These are phyloP conservation scores for Stomorhina lunata DNA, from an alignment of 2,888 invertebrate species.

Conservation along the genomic window DNA sequence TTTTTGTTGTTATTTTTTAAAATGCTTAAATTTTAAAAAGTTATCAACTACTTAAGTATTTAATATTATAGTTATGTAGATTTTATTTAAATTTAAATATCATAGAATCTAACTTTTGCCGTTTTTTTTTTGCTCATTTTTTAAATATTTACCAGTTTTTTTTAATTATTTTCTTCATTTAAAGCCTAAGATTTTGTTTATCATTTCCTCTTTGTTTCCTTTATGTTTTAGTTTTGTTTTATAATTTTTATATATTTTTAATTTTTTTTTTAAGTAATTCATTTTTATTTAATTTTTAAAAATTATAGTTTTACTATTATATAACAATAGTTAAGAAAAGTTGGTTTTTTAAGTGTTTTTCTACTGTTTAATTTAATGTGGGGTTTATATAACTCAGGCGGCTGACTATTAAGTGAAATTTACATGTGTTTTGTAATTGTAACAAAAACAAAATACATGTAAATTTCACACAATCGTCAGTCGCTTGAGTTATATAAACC, in stretches of 20 bases:
- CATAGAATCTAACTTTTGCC: conserved; percentile 2
- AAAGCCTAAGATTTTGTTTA: background rate
- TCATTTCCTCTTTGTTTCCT: background rate
- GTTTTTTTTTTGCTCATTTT: background rate
- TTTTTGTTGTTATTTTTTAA: background rate
- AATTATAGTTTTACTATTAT: background rate
- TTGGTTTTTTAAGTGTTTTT: background rate
- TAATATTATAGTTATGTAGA: too few relatives aligned
- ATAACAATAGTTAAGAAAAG: conserved; percentile 17
- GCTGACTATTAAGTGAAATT: too few relatives aligned
- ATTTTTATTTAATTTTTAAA: background rate
- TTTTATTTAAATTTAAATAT: conserved; percentile 3
- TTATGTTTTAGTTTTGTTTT: background rate
- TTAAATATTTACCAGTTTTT: background rate
- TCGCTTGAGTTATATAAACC: too few relatives aligned
- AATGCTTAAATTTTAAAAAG: conserved; percentile 21
- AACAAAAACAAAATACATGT: too few relatives aligned
- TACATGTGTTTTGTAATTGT: too few relatives aligned
- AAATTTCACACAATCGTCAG: too few relatives aligned
- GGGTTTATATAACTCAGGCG: too few relatives aligned
- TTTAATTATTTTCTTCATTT: too few relatives aligned
- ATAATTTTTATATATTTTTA: background rate
- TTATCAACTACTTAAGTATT: conserved; percentile 26
- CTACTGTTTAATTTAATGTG: background rate
- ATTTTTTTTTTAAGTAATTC: background rate